These are phyloP conservation scores for Syrmaticus mikado DNA, from an alignment of 2,113 vertebrate genomes.

Conservation along the genomic window DNA sequence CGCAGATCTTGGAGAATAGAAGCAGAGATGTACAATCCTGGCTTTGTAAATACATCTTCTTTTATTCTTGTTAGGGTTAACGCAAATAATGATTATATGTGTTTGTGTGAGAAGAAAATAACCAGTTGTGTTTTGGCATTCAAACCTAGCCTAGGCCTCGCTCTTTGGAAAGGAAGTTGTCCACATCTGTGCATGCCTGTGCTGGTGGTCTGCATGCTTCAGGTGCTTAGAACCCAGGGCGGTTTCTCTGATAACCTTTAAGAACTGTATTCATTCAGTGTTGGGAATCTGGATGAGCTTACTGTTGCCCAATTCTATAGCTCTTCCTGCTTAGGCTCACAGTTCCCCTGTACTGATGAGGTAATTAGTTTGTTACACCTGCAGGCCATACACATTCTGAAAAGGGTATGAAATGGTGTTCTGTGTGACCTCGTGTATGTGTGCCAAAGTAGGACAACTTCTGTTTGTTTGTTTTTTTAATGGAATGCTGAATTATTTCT, in stretches of 20 bases:
- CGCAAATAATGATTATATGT: neutral
- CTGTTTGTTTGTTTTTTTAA: neutral
- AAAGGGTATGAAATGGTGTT: neutral
- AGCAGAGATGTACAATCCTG: neutral
- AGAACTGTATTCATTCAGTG: neutral
- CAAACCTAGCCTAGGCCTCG: neutral
- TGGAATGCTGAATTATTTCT: neutral
- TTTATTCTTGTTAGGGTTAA: neutral
- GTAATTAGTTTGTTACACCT: neutral
- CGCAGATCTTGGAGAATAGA: neutral
- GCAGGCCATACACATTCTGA: neutral
- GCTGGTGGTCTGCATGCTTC: neutral
- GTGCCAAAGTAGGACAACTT: fast-evolving
- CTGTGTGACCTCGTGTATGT: neutral
- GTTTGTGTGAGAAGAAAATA: neutral
- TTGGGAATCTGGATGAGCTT: fast-evolving
- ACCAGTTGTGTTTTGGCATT: neutral
- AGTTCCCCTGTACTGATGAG: neutral
- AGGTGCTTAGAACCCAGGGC: neutral
- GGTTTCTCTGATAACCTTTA: neutral
- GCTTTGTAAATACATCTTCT: neutral
- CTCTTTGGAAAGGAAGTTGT: neutral
- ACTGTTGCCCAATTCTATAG: neutral
- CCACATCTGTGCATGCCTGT: neutral
- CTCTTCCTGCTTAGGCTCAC: neutral